Evolutionary conservation across 2,113 vertebrate species (phyloP).

Genomic region (Cepphus grylle): DNA sequence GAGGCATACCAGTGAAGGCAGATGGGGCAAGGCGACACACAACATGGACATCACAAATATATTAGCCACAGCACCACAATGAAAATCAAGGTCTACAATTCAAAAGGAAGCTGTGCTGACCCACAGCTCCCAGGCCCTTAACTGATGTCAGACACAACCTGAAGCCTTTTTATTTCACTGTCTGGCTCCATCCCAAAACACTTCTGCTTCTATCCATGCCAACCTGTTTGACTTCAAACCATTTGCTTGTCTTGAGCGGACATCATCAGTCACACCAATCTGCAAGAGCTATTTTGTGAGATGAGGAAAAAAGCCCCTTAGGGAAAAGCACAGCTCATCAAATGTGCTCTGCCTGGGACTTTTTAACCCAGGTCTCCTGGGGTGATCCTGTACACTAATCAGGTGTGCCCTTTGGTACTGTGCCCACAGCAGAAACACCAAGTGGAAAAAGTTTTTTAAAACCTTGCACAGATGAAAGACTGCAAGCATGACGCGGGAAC

Average conservation of each 20-base stretch:
- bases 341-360: not conserved
- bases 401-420: not conserved
- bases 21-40: not conserved
- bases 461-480: not conserved
- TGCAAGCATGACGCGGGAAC: not conserved
- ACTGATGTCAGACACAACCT: not conserved
- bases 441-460: not conserved
- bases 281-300: not conserved
- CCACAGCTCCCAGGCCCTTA: not conserved
- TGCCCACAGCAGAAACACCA: not conserved
- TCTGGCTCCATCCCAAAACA: conserved; percentile 3
- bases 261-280: conserved; percentile 26
- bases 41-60: not conserved
- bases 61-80: not conserved
- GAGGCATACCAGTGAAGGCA: not conserved
- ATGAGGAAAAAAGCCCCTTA: not conserved
- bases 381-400: not conserved
- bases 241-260: conserved; percentile 12
- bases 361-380: not conserved
- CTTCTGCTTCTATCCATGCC: not conserved
- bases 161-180: conserved; percentile 12
- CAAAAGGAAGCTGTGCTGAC: not conserved
- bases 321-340: not conserved
- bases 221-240: conserved; percentile 17
- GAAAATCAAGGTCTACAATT: not conserved